Evolutionary conservation across 1,140 invertebrate species (phyloP).

Genomic region (Apis cerana): DNA sequence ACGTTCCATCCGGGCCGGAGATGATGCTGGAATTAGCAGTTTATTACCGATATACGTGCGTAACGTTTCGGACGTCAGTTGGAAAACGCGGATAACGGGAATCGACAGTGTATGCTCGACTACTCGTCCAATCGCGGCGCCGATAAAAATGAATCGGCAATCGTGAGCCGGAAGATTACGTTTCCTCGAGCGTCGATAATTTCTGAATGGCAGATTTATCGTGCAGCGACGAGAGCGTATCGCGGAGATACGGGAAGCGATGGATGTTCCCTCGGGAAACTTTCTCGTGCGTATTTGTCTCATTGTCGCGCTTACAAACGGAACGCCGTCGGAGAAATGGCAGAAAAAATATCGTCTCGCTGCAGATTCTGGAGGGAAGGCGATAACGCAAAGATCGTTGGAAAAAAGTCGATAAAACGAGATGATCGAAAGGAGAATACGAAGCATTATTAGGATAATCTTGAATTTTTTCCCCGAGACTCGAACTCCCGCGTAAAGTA

Average conservation of each 20-base stretch:
- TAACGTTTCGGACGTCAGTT: neutral
- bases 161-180: too few species aligned
- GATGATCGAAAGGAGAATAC: neutral
- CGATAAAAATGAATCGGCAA: neutral
- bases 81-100: too few species aligned
- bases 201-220: conserved; percentile 14
- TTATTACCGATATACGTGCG: neutral
- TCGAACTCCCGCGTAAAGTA: conserved; percentile 1
- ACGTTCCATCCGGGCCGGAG: neutral
- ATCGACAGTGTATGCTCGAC: neutral
- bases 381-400: neutral
- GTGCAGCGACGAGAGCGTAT: neutral
- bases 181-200: neutral
- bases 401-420: too few species aligned
- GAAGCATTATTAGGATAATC: conserved; percentile 29
- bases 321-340: neutral
- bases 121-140: neutral
- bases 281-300: neutral
- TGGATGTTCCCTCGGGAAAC: neutral
- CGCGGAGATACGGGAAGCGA: neutral
- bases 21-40: neutral
- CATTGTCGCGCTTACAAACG: conserved; percentile 2
- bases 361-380: too few species aligned
- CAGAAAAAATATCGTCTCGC: too few species aligned
- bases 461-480: conserved; percentile 18